Evolutionary conservation across 2,888 invertebrate species (phyloP).

Genomic region (Drosophila basisetae): DNA sequence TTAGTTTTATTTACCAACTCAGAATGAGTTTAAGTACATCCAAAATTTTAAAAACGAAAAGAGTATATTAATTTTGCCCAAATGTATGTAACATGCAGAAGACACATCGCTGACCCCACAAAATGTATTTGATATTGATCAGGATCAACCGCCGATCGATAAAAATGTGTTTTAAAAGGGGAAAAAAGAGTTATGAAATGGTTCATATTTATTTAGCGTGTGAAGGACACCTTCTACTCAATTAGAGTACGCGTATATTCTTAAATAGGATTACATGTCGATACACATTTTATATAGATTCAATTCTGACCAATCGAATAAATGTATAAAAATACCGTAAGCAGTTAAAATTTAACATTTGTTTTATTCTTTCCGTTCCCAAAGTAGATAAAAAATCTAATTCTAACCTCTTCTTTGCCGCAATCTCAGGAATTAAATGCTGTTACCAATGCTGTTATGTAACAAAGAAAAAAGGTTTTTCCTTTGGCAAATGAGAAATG

Average conservation of each 20-base stretch:
- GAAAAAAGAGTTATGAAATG: background rate
- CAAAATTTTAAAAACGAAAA: background rate
- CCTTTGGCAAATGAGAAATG: background rate
- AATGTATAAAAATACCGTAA: background rate
- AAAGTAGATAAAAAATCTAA: background rate
- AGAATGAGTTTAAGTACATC: background rate
- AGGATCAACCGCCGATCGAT: background rate
- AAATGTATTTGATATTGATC: background rate
- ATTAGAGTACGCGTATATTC: background rate
- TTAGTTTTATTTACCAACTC: background rate
- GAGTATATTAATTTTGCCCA: background rate
- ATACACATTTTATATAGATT: background rate
- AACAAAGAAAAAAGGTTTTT: background rate
- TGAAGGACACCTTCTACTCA: background rate
- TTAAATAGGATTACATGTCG: no score
- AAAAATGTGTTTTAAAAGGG: background rate
- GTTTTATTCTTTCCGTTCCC: background rate
- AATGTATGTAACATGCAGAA: background rate
- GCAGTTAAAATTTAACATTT: background rate
- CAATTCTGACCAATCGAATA: background rate
- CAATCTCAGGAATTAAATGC: background rate
- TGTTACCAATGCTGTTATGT: background rate
- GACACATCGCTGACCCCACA: fast-evolving
- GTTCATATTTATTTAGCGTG: background rate
- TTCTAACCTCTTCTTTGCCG: background rate